Evolutionary conservation across 2,797 vertebrate species (phyloP), one percentile per base, ranked within the genome.

Genomic region (Clamator glandarius): DNA sequence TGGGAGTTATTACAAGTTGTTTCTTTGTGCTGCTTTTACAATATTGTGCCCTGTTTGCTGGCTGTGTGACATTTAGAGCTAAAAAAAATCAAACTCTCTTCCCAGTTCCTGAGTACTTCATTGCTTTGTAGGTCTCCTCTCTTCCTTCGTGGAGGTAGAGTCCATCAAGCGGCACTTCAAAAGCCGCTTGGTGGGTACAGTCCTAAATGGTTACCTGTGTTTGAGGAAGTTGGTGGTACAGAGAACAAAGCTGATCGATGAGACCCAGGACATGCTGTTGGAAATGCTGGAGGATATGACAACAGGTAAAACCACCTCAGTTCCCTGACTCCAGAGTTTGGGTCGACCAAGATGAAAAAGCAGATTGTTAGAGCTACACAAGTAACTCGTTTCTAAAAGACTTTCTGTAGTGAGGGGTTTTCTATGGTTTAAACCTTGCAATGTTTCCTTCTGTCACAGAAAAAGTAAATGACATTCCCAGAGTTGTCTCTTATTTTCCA

Each of bases 281-380:
- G 99, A 99, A 98, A 99, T 99, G 99, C 98, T 99, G 93, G 99
- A 99, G 96, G 99, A 99, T 97, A 99, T 99, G 99, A 99, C 99
- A 17, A 99, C 99, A 98, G 99, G 99, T 99, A 96, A 92, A 67
- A 5, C 35, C 13, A 23, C 28, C 23, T 15, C 0, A 5, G 5
- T 5, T 33, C 83, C 7, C 1, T 24, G 39, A 66, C 78, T 58
- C 24, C 11, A 5, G 15, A 13, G 2, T 41, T 8, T 33, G 26
- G 6, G 15, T 77, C 58, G 33, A 7, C 6, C 25, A 23, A 11
- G 46, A 7, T 74, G 72, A 29, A 42, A 74, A 89, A 89, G 15
- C 46, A 54, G 81, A 44, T 62, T 7, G 68, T 25, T 51, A 7
- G 8, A 83, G 54, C 64, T 26, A 2, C 21, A 19, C 42, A 28